These are phyloP conservation scores for Bos indicus DNA, from an alignment of 2,113 vertebrate genomes.

Conservation along the genomic window DNA sequence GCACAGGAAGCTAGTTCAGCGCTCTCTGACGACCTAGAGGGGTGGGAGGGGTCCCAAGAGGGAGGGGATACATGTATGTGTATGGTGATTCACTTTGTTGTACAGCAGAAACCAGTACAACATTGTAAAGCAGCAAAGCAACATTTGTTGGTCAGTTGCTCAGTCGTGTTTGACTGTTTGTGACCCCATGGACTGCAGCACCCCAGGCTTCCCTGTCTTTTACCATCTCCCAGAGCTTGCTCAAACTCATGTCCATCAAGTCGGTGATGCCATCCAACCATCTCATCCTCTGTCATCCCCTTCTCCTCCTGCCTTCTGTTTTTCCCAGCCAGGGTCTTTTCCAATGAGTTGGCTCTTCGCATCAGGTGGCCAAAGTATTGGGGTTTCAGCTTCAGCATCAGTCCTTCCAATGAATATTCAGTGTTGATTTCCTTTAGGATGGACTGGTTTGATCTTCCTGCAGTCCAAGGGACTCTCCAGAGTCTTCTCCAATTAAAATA, in stretches of 20 bases:
- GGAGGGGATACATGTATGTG: background rate
- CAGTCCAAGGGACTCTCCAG: background rate
- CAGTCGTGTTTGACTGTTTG: background rate
- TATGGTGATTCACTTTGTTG: background rate
- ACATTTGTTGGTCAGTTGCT: background rate
- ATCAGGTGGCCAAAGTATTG: background rate
- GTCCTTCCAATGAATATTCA: background rate
- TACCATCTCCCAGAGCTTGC: background rate
- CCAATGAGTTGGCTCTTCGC: background rate
- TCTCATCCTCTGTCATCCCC: background rate
- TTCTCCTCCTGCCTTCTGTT: background rate
- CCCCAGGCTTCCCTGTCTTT: accelerated
- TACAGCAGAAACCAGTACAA: background rate
- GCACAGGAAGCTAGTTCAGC: background rate
- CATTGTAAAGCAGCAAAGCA: background rate
- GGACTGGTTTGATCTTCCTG: background rate
- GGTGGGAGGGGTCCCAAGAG: background rate
- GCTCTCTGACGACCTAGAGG: background rate
- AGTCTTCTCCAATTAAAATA: background rate
- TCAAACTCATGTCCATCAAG: background rate
- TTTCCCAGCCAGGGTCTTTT: background rate
- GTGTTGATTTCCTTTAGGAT: background rate
- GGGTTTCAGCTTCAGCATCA: background rate
- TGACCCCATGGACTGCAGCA: background rate
- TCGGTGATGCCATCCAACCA: background rate